Base-by-base conservation (phyloP, 2,113 vertebrate genomes). In the Chunga burmeisteri region DNA sequence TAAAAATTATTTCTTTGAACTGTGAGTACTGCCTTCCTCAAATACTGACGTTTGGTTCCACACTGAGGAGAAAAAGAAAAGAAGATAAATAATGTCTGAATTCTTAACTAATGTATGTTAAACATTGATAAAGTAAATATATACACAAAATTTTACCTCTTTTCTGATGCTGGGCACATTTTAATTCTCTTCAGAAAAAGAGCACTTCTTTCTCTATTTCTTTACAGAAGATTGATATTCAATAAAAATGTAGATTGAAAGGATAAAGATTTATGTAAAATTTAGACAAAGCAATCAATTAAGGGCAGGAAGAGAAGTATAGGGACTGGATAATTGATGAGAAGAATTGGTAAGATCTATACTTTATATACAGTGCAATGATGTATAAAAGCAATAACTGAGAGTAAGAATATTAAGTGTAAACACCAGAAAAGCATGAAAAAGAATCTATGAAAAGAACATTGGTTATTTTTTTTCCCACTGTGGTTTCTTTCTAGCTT, bases 61-160 rank as follows among this genome's bases (percentile, higher is more conserved):
- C 0, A 1, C 26, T 79, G 30, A 42, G 94, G 34, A 84, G 29
- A 72, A 84, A 94, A 74, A 75, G 19, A 91, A 63, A 59, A 44
- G 44, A 86, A 55, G 63, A 83, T 86, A 92, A 93, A 66, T 91
- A 94, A 46, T 44, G 47, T 26, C 34, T 73, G 49, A 80, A 61
- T 59, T 74, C 49, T 86, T 93, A 89, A 93, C 50, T 91, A 80
- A n/a, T 61, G 25, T 42, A 38, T 82, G 65, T 72, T 93, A 91
- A 95, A 86, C 50, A 47, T 34, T 86, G 23, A 75, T 85, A 95
- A 95, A 88, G 50, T 81, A 94, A 96, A 92, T 42, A 79, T 47
- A 67, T 50, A 58, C 20, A 72, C 16, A 72, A 42, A 34, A 17
- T 73, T 56, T 62, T 47, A 7, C 25, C 44, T 26, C 7, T 79